Conservation (phyloP, 2,797 vertebrate species). For the Syngnathus rostellatus region DNA sequence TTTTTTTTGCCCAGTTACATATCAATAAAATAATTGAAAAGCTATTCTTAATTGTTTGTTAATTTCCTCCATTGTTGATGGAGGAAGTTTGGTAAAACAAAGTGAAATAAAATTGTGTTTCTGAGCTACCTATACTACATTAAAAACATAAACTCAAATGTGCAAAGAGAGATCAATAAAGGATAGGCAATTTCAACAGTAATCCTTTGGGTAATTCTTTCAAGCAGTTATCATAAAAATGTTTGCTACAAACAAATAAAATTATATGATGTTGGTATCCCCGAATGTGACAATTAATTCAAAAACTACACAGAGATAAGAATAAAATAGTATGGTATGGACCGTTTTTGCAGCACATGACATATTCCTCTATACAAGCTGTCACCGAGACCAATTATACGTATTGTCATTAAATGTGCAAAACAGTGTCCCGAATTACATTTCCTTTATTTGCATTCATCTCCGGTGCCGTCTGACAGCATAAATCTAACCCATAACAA, state of each 20-base stretch:
- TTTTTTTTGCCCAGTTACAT: background rate
- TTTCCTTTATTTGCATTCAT: slow-evolving; percentile 26
- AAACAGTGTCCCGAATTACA: slow-evolving; percentile 34
- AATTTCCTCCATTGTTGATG: background rate
- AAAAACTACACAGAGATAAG: slow-evolving; percentile 3
- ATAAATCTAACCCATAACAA: slow-evolving; percentile 41
- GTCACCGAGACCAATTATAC: slow-evolving; percentile 22
- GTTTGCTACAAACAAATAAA: slow-evolving; percentile 9
- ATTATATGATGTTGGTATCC: background rate
- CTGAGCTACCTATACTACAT: background rate
- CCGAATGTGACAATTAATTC: background rate
- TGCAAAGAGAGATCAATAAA: slow-evolving; percentile 4
- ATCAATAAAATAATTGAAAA: background rate
- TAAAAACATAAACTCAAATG: slow-evolving; percentile 4
- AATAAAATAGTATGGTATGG: background rate
- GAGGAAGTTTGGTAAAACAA: background rate
- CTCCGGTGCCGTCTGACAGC: slow-evolving; percentile 42
- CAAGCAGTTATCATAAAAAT: background rate
- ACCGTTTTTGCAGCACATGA: background rate
- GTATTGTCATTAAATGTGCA: slow-evolving; percentile 41
- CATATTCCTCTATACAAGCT: slow-evolving; percentile 9
- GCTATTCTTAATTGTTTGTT: background rate
- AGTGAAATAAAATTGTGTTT: background rate
- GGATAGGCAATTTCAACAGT: background rate
- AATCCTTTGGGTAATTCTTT: background rate